Base-by-base conservation (phyloP, 2,888 invertebrate species). In the Meloe dianella region DNA sequence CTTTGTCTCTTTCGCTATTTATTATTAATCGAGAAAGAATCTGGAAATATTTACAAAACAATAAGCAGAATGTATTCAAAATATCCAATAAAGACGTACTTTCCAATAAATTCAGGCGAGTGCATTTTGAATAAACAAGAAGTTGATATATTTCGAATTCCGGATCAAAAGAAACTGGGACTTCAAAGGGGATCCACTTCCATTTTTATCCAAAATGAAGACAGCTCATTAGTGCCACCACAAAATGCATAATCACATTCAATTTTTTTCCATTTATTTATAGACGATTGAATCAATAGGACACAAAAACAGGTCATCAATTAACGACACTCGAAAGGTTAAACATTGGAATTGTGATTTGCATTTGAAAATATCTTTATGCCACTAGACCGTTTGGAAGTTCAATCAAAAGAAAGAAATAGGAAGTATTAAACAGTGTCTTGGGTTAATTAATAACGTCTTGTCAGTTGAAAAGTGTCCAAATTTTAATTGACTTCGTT, bases 331-430 rank as follows among this genome's bases (percentile, higher is more conserved):
- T 10, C 1, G 22, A 22, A 22, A 51, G 10, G 22, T 22, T 51
- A 24, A 51, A 51, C 12, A 12, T 10, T 24, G 35, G 10, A 20
- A 35, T 59, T 35, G 59, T 20, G 10, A 58, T 27, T 58, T 58
- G n/a, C 57, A 57, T 57, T 57, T 8, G 57, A 4, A 22, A 57
- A 57, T n/a, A n/a, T n/a, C n/a, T n/a, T 57, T 57, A n/a, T 27
- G 5, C 4, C 32, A 32, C 32, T 32, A 32, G 1, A 7, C 32
- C 10, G 8, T 32, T 12, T n/a, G 0, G 8, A 14, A 22, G 3
- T 58, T 32, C n/a, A 58, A 8, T n/a, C 5, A 30, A 58, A 9
- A 12, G n/a, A 27, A 30, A 27, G 10, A 20, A 9, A 57, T 3
- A n/a, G n/a, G 17, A 27, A 27, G 27, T 27, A 57, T 57, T 57